Conservation (phyloP, 2,113 vertebrate species). For the Corythornis cristatus region DNA sequence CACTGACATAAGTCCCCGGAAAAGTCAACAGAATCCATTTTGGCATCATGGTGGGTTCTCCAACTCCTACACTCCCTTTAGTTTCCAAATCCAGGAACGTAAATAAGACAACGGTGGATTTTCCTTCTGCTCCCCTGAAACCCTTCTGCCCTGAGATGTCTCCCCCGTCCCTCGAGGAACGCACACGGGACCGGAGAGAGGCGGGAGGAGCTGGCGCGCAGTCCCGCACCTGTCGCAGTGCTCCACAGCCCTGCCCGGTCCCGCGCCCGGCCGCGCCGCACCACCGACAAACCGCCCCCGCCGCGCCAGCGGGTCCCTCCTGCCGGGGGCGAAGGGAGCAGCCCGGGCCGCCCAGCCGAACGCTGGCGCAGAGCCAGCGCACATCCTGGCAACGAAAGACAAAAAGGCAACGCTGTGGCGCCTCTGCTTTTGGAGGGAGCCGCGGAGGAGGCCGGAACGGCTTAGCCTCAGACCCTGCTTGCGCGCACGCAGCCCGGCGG, state of each 20-base stretch:
- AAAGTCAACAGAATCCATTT: not conserved
- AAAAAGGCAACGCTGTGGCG: not conserved
- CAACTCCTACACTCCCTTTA: not conserved
- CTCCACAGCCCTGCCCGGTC: not conserved
- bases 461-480: not conserved
- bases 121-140: not conserved
- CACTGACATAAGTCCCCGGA: not conserved
- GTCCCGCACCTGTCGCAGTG: not conserved
- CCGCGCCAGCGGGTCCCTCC: not conserved
- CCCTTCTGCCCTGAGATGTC: not conserved
- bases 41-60: not conserved
- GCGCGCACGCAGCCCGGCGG: not conserved
- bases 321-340: not conserved
- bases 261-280: not conserved
- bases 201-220: not conserved
- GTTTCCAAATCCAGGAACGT: not conserved
- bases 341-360: not conserved
- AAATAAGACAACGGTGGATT: not conserved
- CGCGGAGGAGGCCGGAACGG: not conserved
- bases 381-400: not conserved
- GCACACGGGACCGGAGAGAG: fast-evolving
- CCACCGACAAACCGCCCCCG: not conserved
- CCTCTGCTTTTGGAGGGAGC: not conserved
- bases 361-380: not conserved
- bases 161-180: not conserved